Conservation (phyloP, 1,140 invertebrate species). For the Hyphantria cunea region DNA sequence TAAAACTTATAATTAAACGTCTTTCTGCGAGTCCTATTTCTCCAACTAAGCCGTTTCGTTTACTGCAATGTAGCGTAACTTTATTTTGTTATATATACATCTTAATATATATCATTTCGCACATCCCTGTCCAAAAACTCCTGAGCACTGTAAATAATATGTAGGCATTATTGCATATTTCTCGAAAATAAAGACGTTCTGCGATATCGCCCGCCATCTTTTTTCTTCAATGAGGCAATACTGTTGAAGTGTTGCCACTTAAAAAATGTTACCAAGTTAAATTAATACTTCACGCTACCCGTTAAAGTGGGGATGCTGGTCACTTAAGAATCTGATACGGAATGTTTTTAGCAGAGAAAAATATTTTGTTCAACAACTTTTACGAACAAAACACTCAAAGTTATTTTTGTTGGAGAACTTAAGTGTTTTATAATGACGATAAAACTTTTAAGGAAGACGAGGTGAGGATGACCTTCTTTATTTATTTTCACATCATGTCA, state of each 20-base stretch:
- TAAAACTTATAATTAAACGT: too few species aligned
- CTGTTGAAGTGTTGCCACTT: conserved; percentile 27
- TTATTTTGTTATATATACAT: too few species aligned
- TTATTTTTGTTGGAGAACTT: not conserved
- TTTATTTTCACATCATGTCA: not conserved
- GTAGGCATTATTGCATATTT: conserved; percentile 30
- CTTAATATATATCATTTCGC: not conserved
- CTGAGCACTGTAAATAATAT: conserved; percentile 20
- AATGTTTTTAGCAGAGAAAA: conserved; percentile 2
- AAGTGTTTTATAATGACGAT: not conserved
- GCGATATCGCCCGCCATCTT: conserved; percentile 16
- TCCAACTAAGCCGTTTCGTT: too few species aligned
- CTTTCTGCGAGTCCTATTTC: too few species aligned
- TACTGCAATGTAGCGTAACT: too few species aligned
- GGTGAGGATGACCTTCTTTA: not conserved
- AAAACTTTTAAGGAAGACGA: not conserved
- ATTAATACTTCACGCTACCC: conserved; percentile 30
- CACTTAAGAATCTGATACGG: conserved; percentile 14
- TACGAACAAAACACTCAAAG: not conserved
- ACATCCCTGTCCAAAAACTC: conserved; percentile 6
- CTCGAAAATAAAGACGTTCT: conserved; percentile 19
- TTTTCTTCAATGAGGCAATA: conserved; percentile 29
- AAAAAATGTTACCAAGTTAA: conserved; percentile 28
- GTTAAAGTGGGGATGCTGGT: conserved; percentile 4
- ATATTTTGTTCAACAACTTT: not conserved